These are phyloP conservation scores for Helicoverpa assulta DNA, from an alignment of 2,888 invertebrate genomes.

Conservation along the genomic window DNA sequence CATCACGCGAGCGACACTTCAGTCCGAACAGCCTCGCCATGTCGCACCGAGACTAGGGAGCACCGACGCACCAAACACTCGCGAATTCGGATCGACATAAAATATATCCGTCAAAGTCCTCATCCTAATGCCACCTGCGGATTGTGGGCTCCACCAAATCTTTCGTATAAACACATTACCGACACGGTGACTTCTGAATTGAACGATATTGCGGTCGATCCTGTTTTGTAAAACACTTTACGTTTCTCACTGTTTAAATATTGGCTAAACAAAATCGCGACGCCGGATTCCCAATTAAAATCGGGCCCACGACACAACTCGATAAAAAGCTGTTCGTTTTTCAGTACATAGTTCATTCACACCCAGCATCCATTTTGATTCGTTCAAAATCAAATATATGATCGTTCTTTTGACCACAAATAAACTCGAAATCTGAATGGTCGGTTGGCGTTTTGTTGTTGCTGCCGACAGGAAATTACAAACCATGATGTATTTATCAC, in stretches of 20 bases:
- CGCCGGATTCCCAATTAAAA: constrained; percentile 85
- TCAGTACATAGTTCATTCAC: constrained; percentile 90
- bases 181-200: constrained; percentile 86
- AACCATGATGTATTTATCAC: too few species aligned
- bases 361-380: constrained; percentile 91
- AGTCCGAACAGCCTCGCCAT: constrained; percentile 87
- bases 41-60: constrained; percentile 79
- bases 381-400: constrained; percentile 89
- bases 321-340: constrained; percentile 90
- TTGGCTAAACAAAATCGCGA: constrained; percentile 82
- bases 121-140: constrained; percentile 89
- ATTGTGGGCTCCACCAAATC: constrained; percentile 82
- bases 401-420: constrained; percentile 86
- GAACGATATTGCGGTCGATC: constrained; percentile 75
- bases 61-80: constrained; percentile 80
- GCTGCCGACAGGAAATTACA: constrained; percentile 6
- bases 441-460: constrained; percentile 72
- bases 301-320: constrained; percentile 89
- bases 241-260: constrained; percentile 78
- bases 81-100: constrained; percentile 80
- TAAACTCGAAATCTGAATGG: constrained; percentile 74
- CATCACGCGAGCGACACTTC: constrained; percentile 86
- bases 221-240: constrained; percentile 74
- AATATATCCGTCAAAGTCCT: constrained; percentile 86
- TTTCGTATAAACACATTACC: constrained; percentile 88